Base-by-base conservation (phyloP, 2,888 invertebrate genomes). In the Helicoverpa assulta region DNA sequence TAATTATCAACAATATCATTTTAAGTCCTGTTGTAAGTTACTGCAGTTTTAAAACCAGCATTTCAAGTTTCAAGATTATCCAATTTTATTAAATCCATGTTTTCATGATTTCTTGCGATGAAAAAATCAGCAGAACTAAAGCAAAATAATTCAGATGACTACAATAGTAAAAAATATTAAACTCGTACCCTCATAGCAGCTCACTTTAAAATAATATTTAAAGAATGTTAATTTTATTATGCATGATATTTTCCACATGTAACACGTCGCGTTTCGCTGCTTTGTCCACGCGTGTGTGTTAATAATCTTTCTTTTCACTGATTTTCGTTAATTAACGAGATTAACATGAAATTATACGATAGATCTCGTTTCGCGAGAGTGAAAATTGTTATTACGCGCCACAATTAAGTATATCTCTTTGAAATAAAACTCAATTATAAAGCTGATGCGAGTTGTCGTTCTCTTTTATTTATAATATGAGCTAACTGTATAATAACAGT, bases 341-440 rank as follows among this genome's bases (percentile, higher is more conserved):
- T 84, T 84, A 83, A 86, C 81, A 79, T 84, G 73, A 83, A 86
- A 87, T 83, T 85, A 82, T 75, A 77, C 74, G 81, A 77, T 63
- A 80, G 74, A 85, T 84, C 85, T 86, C 82, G 85, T 86, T 86
- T 83, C 86, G 81, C 85, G 83, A 86, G 81, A 86, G 85, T 88
- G 88, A 86, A 88, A 89, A 85, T 85, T 86, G 82, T 88, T 85
- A 88, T 88, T 88, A 83, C 85, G 66, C 76, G 84, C 79, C 64
- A 83, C 75, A 78, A 72, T 76, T 40, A n/a, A n/a, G n/a, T n/a
- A 60, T 81, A 83, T 87, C 76, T 85, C 85, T 89, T 86, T 85
- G 85, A 86, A 81, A 84, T 86, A 80, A 83, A 85, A 88, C 85
- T 84, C 82, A 82, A 88, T 90, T 88, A 87, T 80, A 73, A 85